Base-by-base conservation (phyloP, 2,113 vertebrate species). In the Muscicapa adusta region DNA sequence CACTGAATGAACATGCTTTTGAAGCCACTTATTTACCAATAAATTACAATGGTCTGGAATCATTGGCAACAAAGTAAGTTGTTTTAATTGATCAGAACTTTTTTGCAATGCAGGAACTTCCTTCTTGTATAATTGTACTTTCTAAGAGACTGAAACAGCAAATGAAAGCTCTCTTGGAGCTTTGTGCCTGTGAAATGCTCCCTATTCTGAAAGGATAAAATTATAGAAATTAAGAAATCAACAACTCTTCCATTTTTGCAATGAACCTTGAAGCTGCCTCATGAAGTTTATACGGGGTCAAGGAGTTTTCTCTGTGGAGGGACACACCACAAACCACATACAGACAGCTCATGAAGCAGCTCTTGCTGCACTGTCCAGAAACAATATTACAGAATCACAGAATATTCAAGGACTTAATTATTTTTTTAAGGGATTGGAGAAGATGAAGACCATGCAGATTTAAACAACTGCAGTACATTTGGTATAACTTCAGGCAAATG, bases 81-180 rank as follows among this genome's bases (percentile, higher is more conserved):
- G 97, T 97, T 98, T 97, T 97, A 98, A 98, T 97, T 98, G 98
- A 98, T 97, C 96, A 91, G 96, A 97, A 97, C 96, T 96, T 97
- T 96, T 91, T 81, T 92, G 87, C 6, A 3, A 95, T 61, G 91
- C 3, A 0, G 68, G 87, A 96, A 89, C 91, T 95, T 95, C 0
- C 4, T 91, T 96, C 89, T 95, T 79, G 18, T 36, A 34, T 61
- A 45, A 90, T 12, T 78, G 90, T 65, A 33, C 89, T 96, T 97
- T 92, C 84, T 66, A 88, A 91, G 83, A 72, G 86, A 77, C 93
- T 94, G 40, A 94, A 95, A 89, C 23, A 90, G 95, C 89, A 95
- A 80, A 96, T 93, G 72, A 94, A 97, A 97, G 29, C 85, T 89
- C 83, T 54, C 71, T 36, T 50, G 76, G 77, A 94, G 78, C 84